Evolutionary conservation across 2,113 vertebrate genomes (phyloP), one percentile per base, ranked within the genome.

Genomic region (Siniperca knerii): DNA sequence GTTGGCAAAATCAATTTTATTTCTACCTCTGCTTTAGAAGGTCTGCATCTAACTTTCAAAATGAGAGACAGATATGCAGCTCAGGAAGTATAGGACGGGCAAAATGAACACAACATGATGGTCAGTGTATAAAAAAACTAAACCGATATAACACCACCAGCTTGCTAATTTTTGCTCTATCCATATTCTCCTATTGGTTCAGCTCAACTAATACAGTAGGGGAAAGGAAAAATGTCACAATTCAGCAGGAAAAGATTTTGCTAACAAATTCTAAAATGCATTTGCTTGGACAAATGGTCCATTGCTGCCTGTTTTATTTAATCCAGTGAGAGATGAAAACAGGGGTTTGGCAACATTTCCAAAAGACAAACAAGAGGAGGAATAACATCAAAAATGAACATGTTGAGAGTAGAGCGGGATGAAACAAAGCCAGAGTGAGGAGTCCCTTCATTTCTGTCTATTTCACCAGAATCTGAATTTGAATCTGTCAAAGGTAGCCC

Each of bases 381-480:
- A 40, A 70, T 7, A 13, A 67, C 2, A 54, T n/a, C 8, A 3
- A 71, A 82, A 65, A 84, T 68, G 5, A 69, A 68, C 18, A 61
- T 71, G 71, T 60, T 62, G 29, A 74, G 72, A 65, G 46, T 5
- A 23, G n/a, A 23, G 37, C 52, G 29, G 65, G 70, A 75, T 80
- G 67, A 75, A 82, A 86, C 57, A 68, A 79, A 66, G 61, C 44
- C 62, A 79, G 46, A 68, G 50, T 50, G 54, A 79, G 52, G 82
- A 50, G 16, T 90, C 79, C 62, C 58, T 79, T 87, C 46, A 74
- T 84, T 90, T 81, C 71, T 69, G 80, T 90, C 74, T 90, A 77
- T 89, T 93, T 89, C 58, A 91, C 79, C 75, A 89, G 83, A 89
- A 83, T 87, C 86, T 81, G 79, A 90, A 90, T 89, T 86, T 82